These are phyloP conservation scores for Podarcis muralis DNA, from an alignment of 2,113 vertebrate species.

Conservation along the genomic window DNA sequence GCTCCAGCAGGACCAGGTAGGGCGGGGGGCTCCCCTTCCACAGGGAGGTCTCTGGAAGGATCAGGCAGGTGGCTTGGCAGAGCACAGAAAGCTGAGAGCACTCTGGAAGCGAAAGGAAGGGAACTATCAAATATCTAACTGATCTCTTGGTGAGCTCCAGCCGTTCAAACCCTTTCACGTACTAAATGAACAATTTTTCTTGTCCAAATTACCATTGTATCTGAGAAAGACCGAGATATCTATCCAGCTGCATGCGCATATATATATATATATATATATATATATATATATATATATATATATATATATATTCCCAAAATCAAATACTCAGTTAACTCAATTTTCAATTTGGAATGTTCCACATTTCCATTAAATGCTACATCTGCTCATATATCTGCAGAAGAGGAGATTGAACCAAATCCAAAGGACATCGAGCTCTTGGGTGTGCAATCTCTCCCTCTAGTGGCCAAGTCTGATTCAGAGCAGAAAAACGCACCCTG, in stretches of 20 bases:
- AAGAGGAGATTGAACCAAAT: constrained; percentile 30
- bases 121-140: background rate
- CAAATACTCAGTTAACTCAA: constrained; percentile 37
- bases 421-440: constrained; percentile 11
- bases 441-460: constrained; percentile 60
- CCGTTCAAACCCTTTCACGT: background rate
- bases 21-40: constrained; percentile 45
- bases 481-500: rapidly evolving
- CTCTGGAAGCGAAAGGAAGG: constrained; percentile 33
- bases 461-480: constrained; percentile 39
- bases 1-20: constrained; percentile 64
- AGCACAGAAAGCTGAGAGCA: constrained; percentile 27
- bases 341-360: constrained; percentile 44
- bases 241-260: constrained; percentile 40
- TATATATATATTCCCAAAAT: constrained; percentile 46
- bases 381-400: constrained; percentile 31
- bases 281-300: constrained; percentile 21
- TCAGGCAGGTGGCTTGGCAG: constrained; percentile 77
- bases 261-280: constrained; percentile 37
- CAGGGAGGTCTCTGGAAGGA: constrained; percentile 64
- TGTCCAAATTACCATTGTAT: constrained; percentile 40
- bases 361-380: constrained; percentile 46
- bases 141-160: background rate
- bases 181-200: background rate
- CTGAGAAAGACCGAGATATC: constrained; percentile 42